These are phyloP conservation scores for Leucoma salicis DNA, from an alignment of 2,888 invertebrate genomes.

Conservation along the genomic window DNA sequence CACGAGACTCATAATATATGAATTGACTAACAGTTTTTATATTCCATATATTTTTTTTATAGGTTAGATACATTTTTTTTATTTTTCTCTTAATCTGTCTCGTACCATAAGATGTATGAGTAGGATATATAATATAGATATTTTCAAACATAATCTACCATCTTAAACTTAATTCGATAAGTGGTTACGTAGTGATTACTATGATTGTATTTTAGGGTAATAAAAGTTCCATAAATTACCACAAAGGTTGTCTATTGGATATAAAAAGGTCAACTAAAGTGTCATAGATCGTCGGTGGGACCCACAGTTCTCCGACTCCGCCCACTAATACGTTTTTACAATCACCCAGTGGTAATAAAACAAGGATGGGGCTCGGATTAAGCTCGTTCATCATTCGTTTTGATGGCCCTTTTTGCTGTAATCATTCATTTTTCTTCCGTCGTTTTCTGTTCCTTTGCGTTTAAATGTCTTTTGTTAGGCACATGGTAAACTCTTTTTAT, in stretches of 20 bases:
- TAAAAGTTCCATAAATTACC: constrained; percentile 63
- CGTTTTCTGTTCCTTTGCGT: constrained; percentile 76
- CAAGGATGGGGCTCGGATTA: constrained; percentile 78
- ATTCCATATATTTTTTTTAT: too few relatives aligned
- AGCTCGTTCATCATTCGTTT: constrained; percentile 81
- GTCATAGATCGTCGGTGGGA: constrained; percentile 58
- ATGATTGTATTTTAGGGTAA: constrained; percentile 49
- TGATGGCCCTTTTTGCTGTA: constrained; percentile 81
- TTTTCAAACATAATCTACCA: too few relatives aligned
- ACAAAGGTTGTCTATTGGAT: constrained; percentile 54
- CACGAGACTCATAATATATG: too few relatives aligned
- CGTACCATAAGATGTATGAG: too few relatives aligned
- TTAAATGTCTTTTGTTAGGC: constrained; percentile 72
- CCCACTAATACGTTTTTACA: constrained; percentile 81
- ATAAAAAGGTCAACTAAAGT: constrained; percentile 70
- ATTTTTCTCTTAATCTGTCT: too few relatives aligned
- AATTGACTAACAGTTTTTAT: too few relatives aligned
- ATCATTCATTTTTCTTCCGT: constrained; percentile 82
- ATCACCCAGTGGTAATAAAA: constrained; percentile 78
- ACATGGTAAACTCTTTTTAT: constrained; percentile 59
- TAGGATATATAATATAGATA: too few relatives aligned
- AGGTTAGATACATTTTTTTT: too few relatives aligned
- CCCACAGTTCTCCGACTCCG: constrained; percentile 38
- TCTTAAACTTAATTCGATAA: constrained; percentile 15
- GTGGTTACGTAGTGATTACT: constrained; percentile 31